Evolutionary conservation across 1,140 invertebrate species (phyloP), one percentile per base, ranked within the genome.

Genomic region (Zaprionus taronus): DNA sequence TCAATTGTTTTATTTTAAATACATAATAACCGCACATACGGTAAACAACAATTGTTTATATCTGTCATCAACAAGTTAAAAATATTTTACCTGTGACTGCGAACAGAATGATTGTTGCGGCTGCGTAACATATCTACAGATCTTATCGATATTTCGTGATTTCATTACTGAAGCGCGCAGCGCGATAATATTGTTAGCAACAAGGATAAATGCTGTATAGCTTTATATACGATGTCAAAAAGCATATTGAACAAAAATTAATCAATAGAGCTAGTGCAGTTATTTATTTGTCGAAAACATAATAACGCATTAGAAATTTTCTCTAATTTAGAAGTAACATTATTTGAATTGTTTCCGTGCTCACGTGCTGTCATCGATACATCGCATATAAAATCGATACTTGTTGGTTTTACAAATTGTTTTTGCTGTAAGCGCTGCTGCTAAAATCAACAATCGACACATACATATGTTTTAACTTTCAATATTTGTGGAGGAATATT

Each of bases 81-180:
- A 51, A 51, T 51, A 51, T 51, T 24, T 51, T 51, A 24, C 17
- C 47, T 24, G 47, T 51, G 47, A 51, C 47, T 51, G 47, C 47
- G 9, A 22, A 49, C 5, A 22, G 1, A 51, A 51, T 51, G 11
- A 51, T 51, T 14, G 20, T 20, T 24, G 47, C 47, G 47, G 47
- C 47, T 51, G 47, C 47, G 47, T 51, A 51, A 20, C 47, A 12
- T 22, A 24, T 51, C 4, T 24, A 12, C 20, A 5, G 11, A 1
- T 11, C 22, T 11, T 51, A 51, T 51, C 47, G 47, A 51, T 51
- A 51, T 24, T 12, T 51, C 47, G 47, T 17, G 6, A 20, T 47
- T 17, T 17, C 41, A 20, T 47, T 47, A 17, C 41, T 47, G 41
- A 17, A 47, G 3, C 2, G 7, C 6, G n/a, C 9, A 17, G 41